These are phyloP conservation scores for Poeciliopsis prolifica DNA, from an alignment of 2,113 vertebrate genomes.

Conservation along the genomic window DNA sequence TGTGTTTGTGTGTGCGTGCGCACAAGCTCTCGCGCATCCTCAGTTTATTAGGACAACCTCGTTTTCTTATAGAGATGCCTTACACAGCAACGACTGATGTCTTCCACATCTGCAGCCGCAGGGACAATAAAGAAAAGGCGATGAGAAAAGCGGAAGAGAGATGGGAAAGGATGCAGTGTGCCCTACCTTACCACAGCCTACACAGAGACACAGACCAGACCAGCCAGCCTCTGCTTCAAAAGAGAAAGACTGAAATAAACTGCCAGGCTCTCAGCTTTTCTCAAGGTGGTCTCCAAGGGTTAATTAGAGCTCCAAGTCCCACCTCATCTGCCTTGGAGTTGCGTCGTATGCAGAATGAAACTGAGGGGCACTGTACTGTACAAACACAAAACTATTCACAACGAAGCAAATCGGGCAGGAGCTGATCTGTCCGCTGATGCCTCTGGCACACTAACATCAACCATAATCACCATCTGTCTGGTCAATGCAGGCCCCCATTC, in stretches of 20 bases:
- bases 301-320: slow-evolving; percentile 72
- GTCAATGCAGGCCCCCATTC: slow-evolving; percentile 38
- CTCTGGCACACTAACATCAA: slow-evolving; percentile 53
- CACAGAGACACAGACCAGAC: slow-evolving; percentile 50
- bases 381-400: slow-evolving; percentile 26
- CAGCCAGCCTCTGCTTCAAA: slow-evolving; percentile 64
- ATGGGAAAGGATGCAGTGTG: slow-evolving; percentile 37
- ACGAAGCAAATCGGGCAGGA: slow-evolving; percentile 43
- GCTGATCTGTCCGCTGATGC: slow-evolving; percentile 41
- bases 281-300: slow-evolving; percentile 64
- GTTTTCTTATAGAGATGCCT: slow-evolving; percentile 55
- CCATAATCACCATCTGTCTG: slow-evolving; percentile 60
- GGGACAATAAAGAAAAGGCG: slow-evolving; percentile 59
- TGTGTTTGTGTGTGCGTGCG: slow-evolving; percentile 4
- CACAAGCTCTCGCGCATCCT: slow-evolving; percentile 15
- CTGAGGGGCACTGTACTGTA: slow-evolving; percentile 14
- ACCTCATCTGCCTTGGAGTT: slow-evolving; percentile 64
- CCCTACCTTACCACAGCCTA: slow-evolving; percentile 38
- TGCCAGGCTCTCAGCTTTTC: slow-evolving; percentile 53
- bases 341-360: slow-evolving; percentile 54
- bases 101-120: slow-evolving; percentile 56
- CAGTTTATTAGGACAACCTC: slow-evolving; percentile 62
- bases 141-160: slow-evolving; percentile 35
- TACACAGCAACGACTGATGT: slow-evolving; percentile 67
- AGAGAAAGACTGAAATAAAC: slow-evolving; percentile 35